Base-by-base conservation (phyloP, 2,888 invertebrate genomes). In the Petrophora chlorosata region DNA sequence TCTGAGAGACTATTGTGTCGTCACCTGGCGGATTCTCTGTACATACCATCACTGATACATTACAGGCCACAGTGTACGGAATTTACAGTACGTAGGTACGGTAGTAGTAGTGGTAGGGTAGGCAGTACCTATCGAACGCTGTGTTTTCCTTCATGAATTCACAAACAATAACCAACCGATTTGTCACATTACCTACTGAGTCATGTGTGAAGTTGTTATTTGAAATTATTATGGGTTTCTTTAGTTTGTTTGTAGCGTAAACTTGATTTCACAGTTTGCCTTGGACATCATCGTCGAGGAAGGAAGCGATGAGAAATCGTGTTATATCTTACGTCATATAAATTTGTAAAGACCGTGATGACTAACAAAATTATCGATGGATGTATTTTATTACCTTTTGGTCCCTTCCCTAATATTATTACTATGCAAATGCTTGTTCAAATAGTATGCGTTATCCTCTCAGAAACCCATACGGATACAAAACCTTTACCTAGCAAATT, bases 111-210 rank as follows among this genome's bases (percentile, higher is more conserved):
- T n/a, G n/a, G n/a, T n/a, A n/a, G n/a, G n/a, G n/a, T n/a, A n/a
- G n/a, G n/a, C n/a, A 2, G 12, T 26, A 35, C 10, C 17, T 8
- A 29, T 19, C 32, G 26, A 17, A 15, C 19, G 12, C 36, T 29
- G 10, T 50, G 55, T 73, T 76, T 75, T 76, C 74, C 75, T 71
- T 63, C 63, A 69, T 56, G 49, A 48, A 59, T 53, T 63, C 53
- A 62, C 48, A 55, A 53, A 60, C 53, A 56, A 54, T 52, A 46
- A 46, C 40, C 34, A 48, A 55, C 34, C 40, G 28, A 41, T 57
- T 38, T 55, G 60, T 62, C 48, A 49, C 32, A 30, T 50, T 25
- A 16, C 16, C 13, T 12, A 56, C 48, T 67, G 67, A 73, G 53
- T 70, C 63, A 69, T 58, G 36, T 45, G 30, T 50, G 23, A 42